Evolutionary conservation across 2,797 vertebrate genomes (phyloP).

Genomic region (Prionace glauca): DNA sequence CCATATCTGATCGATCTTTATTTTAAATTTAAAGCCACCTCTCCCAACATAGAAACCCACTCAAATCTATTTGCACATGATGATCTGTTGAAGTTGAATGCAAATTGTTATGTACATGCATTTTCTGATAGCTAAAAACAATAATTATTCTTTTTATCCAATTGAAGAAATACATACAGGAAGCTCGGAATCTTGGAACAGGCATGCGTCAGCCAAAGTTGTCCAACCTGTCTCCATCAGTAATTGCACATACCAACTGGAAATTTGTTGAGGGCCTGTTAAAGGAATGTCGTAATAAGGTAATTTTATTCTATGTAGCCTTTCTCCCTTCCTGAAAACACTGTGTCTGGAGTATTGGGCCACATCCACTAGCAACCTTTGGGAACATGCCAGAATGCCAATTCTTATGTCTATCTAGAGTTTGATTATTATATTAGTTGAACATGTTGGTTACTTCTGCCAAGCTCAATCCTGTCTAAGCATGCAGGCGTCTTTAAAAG

Average conservation of each 20-base stretch:
- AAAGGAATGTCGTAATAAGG: conserved; percentile 97
- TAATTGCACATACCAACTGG: conserved; percentile 97
- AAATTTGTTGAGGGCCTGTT: conserved; percentile 96
- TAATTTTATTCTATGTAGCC: conserved; percentile 46
- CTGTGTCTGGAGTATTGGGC: neutral
- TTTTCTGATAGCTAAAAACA: neutral
- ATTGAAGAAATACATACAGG: conserved; percentile 91
- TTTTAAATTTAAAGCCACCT: neutral
- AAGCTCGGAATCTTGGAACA: conserved; percentile 90
- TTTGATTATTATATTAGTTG: neutral
- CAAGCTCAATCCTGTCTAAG: neutral
- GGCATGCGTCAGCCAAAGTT: conserved; percentile 93
- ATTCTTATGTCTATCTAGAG: neutral
- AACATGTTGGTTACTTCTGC: neutral
- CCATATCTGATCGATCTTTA: neutral
- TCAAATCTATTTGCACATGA: neutral
- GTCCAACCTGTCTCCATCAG: conserved; percentile 94
- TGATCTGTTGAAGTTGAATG: neutral
- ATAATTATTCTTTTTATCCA: neutral
- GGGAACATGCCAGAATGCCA: neutral
- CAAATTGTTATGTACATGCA: conserved; percentile 1
- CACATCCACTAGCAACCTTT: neutral
- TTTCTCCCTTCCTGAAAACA: neutral
- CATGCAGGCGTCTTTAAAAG: neutral
- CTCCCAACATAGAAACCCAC: neutral